phyloP scores from a whole-genome alignment of 2,797 vertebrate species.

The Diplodus sargus region DNA sequence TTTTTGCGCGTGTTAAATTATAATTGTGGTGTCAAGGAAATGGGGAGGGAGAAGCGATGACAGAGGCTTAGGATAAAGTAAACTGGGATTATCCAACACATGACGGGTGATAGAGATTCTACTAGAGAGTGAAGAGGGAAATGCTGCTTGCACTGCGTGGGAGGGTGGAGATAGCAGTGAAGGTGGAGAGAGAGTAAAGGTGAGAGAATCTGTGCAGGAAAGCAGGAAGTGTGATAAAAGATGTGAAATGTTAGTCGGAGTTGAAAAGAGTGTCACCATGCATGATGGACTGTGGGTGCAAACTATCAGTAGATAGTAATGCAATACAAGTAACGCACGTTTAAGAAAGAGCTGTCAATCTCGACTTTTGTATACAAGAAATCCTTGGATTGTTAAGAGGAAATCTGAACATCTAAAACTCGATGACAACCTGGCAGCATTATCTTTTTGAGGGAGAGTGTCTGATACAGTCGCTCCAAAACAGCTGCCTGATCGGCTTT shows the following conservation, averaged over 20 bases:
- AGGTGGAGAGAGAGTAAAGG: constrained; percentile 57
- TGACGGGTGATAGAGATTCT: constrained; percentile 68
- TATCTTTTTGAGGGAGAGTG: constrained; percentile 2
- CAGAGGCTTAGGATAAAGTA: constrained; percentile 77
- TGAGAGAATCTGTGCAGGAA: constrained; percentile 62
- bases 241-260: constrained; percentile 63
- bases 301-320: background rate
- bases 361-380: constrained; percentile 7
- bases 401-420: constrained; percentile 11
- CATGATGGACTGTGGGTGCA: constrained; percentile 17
- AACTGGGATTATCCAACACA: constrained; percentile 80
- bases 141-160: constrained; percentile 45
- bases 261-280: constrained; percentile 46
- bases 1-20: constrained; percentile 63
- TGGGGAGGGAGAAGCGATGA: constrained; percentile 58
- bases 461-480: constrained; percentile 13
- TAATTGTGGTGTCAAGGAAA: constrained; percentile 66
- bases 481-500: background rate
- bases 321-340: no score
- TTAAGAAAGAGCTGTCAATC: background rate
- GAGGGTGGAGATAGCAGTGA: constrained; percentile 40
- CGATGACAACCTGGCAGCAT: background rate
- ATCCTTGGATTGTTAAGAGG: background rate
- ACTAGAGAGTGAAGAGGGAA: constrained; percentile 52
- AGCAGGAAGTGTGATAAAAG: constrained; percentile 62